Evolutionary conservation across 2,797 vertebrate species (phyloP).

Genomic region (Hydrocynus forskahlii): DNA sequence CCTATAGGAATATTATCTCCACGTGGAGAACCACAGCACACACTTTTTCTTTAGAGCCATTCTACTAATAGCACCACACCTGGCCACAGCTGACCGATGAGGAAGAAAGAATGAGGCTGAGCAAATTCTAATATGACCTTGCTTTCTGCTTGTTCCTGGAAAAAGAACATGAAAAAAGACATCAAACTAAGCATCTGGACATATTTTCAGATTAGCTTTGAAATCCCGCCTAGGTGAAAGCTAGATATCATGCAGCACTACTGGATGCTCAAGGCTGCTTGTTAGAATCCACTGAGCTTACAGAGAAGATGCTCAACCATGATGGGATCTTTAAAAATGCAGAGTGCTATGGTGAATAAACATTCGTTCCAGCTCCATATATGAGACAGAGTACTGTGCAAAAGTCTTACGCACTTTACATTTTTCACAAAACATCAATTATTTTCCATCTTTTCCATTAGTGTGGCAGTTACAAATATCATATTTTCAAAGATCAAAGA

Average conservation of each 20-base stretch:
- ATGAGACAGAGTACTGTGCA: background rate
- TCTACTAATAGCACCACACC: slow-evolving; percentile 45
- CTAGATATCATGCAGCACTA: background rate
- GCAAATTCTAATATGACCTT: slow-evolving; percentile 38
- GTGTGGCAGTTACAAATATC: too few species aligned
- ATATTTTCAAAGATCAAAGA: too few species aligned
- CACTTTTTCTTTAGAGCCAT: slow-evolving; percentile 31
- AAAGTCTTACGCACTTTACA: too few species aligned
- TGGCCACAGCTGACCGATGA: slow-evolving; percentile 39
- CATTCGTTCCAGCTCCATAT: background rate
- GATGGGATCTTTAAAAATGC: background rate
- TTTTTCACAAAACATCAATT: too few species aligned
- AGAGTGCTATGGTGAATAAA: background rate
- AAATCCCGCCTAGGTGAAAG: background rate
- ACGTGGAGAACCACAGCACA: slow-evolving; percentile 14
- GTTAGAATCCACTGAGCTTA: background rate
- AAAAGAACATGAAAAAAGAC: slow-evolving; percentile 5
- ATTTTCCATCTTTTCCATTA: too few species aligned
- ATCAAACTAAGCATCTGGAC: background rate
- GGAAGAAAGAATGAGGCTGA: slow-evolving; percentile 35
- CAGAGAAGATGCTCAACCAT: background rate
- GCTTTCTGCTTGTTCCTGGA: slow-evolving; percentile 26
- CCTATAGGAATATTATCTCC: slow-evolving; percentile 20
- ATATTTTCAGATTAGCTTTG: background rate
- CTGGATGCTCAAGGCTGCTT: slow-evolving; percentile 9